Conservation (phyloP, 1,140 invertebrate species). For the Eupristina koningsbergeri region DNA sequence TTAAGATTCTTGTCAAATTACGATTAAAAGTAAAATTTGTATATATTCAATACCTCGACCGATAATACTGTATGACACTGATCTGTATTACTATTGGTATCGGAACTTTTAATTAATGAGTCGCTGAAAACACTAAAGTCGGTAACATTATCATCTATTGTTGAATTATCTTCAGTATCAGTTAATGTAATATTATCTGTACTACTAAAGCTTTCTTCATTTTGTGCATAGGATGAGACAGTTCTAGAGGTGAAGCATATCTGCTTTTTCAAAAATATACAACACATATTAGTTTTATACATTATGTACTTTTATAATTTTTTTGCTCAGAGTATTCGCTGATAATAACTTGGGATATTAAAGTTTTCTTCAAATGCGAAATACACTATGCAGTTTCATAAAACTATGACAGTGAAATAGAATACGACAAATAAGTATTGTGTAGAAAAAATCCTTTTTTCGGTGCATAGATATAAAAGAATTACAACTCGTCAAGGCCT, state of each 20-base stretch:
- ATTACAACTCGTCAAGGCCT: no score
- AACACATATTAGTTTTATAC: neutral
- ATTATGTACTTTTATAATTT: no score
- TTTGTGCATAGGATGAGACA: constrained; percentile 60
- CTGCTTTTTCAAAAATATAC: constrained; percentile 46
- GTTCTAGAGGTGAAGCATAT: constrained; percentile 57
- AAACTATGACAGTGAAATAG: no score
- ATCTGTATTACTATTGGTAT: constrained; percentile 63
- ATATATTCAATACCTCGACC: constrained; percentile 3
- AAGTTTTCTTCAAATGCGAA: no score
- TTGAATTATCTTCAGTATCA: neutral
- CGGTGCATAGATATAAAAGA: no score
- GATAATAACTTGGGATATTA: no score
- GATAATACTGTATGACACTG: constrained; percentile 48
- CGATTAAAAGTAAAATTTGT: neutral
- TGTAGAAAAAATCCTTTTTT: no score
- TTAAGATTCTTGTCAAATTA: neutral
- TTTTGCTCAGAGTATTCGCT: no score
- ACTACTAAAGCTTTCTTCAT: constrained; percentile 55
- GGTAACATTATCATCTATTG: neutral
- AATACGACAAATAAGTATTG: no score
- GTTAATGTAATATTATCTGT: neutral
- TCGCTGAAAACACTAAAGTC: constrained; percentile 63
- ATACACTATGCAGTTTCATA: no score
- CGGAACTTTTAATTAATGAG: constrained; percentile 66